Evolutionary conservation across 1,140 invertebrate genomes (phyloP), one percentile per base, ranked within the genome.

Genomic region (Drosophila fuyamai): DNA sequence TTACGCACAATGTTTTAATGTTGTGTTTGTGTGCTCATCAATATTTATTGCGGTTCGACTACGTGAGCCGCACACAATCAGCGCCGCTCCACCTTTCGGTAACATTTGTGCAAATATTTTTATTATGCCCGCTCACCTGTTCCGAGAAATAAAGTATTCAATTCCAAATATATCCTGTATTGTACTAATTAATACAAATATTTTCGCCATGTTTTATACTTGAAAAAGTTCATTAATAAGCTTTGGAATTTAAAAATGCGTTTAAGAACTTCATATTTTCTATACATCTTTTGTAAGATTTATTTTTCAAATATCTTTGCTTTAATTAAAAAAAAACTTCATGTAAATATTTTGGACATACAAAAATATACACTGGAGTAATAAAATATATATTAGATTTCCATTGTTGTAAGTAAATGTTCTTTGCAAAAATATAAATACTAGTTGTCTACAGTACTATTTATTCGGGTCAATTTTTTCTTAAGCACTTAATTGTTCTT

Each of bases 11-110:
- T 81, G 84, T 88, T 88, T 88, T 88, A 88, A 88, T 88, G 83
- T 89, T 88, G 76, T 88, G 83, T 88, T 88, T 88, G 83, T 83
- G 68, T 77, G 84, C 84, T 84, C 84, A 88, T 88, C 84, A 88
- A 88, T 88, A 88, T 88, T 88, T 88, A 88, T 88, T 88, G 84
- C 77, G 84, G 85, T 84, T 84, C 84, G 83, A 84, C 72, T 88
- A 88, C 83, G 83, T 88, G 83, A 89, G 83, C 66, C 84, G 76
- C 73, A 88, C 75, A 86, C 79, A 86, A 86, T 86, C 71, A 86
- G 75, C 56, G 67, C 44, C 35, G 47, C 47, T 10, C 16, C 14
- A 13, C 9, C 10, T n/a, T 55, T 55, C 48, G 12, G 43, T 35
- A 38, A 56, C 63, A 46, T 83, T 81, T 76, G 61, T 76, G 81